Base-by-base conservation (phyloP, 1,140 invertebrate species). In the Parapsyche elsis region DNA sequence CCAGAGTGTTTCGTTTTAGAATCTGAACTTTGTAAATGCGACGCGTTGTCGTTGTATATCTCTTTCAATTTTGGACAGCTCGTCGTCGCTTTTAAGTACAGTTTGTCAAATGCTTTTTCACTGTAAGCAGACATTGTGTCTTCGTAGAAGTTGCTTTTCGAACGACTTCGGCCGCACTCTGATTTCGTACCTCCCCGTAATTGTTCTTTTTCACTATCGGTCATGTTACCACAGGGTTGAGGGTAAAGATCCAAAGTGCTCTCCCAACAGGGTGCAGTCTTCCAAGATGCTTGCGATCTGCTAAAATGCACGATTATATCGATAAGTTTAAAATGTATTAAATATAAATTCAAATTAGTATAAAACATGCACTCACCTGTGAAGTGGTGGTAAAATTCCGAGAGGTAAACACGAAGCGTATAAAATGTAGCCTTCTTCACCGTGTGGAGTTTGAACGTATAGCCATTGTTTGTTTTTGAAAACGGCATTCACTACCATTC, bases 401-500 rank as follows among this genome's bases (percentile, higher is more conserved):
- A 95, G 83, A 0, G 94, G 94, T 67, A 95, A 84, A 84, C 94
- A 95, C 1, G 93, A 92, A 7, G 90, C 89, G 81, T 95, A 95
- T 46, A 92, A 90, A 19, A 95, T 92, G 80, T 95, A 95, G 0
- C 94, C 94, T 85, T 95, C 94, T 78, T 94, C 92, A 0, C 91
- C 92, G 81, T 94, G 93, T 0, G 94, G 93, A 0, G 94, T 95
- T 85, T 95, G 94, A 0, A 94, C 94, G 84, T 95, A 95, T 0
- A 96, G 85, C 95, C 95, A 96, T 81, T 92, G 91, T 81, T 94
- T 92, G 83, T 94, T 95, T 86, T 95, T 95, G 86, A 95, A 96
- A 5, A 95, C 92, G 0, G 94, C 94, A 85, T 95, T 96, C 0
- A 96, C 94, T 1, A 96, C 94, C 85, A 94, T 95, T 9, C 95